These are phyloP conservation scores for Drosophila histrio DNA, from an alignment of 2,888 invertebrate species.

Conservation along the genomic window DNA sequence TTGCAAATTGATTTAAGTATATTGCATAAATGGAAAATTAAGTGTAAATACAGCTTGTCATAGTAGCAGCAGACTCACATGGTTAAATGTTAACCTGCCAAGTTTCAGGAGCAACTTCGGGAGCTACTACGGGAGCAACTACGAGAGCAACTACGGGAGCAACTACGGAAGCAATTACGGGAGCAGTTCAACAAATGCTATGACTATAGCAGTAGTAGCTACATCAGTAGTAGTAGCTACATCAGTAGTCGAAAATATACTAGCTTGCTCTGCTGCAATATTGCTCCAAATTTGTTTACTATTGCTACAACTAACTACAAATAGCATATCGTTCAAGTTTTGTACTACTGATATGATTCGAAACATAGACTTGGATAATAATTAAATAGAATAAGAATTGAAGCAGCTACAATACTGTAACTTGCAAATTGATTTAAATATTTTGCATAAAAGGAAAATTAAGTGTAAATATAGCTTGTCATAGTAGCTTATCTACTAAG, in stretches of 20 bases:
- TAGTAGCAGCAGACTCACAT: neutral
- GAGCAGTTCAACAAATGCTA: too few relatives aligned
- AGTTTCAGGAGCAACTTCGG: too few relatives aligned
- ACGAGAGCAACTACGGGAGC: too few relatives aligned
- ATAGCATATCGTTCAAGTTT: too few relatives aligned
- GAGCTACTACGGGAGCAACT: too few relatives aligned
- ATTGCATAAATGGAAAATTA: neutral
- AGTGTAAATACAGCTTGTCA: neutral
- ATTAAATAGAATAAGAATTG: constrained; percentile 32
- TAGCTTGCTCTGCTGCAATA: neutral
- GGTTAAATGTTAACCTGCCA: neutral
- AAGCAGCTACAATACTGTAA: neutral
- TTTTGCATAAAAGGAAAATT: neutral
- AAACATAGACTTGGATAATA: too few relatives aligned
- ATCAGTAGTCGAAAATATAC: too few relatives aligned
- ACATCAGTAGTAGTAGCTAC: too few relatives aligned
- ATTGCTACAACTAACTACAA: constrained; percentile 5
- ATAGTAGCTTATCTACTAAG: too few relatives aligned
- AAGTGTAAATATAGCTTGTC: neutral
- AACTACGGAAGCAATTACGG: too few relatives aligned
- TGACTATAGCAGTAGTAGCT: too few relatives aligned
- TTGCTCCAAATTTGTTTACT: constrained; percentile 14
- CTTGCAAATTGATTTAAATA: neutral
- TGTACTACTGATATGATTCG: too few relatives aligned
- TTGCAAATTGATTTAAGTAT: neutral